A percentile compares a stretch with the other conserved stretches of the same genome.
phyloP scores from a whole-genome alignment of 2,113 vertebrate species.

The Rhea americana region DNA sequence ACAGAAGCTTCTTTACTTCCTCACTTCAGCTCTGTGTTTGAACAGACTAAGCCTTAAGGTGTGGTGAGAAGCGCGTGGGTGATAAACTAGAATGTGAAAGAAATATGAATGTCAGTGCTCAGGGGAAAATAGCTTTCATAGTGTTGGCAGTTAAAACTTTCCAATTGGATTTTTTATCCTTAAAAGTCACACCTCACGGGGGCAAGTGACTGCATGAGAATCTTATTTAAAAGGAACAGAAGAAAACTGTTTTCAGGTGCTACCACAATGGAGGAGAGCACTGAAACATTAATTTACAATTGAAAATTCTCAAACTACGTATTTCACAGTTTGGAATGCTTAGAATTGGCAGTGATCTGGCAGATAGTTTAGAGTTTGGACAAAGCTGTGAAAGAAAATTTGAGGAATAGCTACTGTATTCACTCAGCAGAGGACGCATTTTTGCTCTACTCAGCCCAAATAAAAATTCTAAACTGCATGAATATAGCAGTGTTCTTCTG shows the following conservation, averaged over 20 bases:
- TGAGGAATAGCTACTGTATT: not conserved
- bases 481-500: not conserved
- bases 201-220: fast-evolving
- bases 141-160: not conserved
- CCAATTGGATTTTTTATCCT: not conserved
- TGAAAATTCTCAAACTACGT: not conserved
- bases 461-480: not conserved
- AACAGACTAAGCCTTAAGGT: conserved; percentile 7
- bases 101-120: not conserved
- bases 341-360: not conserved
- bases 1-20: not conserved
- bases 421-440: not conserved
- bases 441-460: not conserved
- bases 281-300: not conserved
- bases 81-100: not conserved
- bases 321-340: not conserved
- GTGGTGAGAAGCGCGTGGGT: conserved; percentile 51
- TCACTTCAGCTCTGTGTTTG: not conserved
- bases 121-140: not conserved
- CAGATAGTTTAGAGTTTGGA: not conserved
- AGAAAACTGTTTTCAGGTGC: not conserved
- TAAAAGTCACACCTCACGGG: not conserved
- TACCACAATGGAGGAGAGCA: not conserved
- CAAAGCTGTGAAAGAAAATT: not conserved
- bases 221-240: not conserved